Evolutionary conservation across 2,888 invertebrate species (phyloP).

Genomic region (Heteropelma amictum): DNA sequence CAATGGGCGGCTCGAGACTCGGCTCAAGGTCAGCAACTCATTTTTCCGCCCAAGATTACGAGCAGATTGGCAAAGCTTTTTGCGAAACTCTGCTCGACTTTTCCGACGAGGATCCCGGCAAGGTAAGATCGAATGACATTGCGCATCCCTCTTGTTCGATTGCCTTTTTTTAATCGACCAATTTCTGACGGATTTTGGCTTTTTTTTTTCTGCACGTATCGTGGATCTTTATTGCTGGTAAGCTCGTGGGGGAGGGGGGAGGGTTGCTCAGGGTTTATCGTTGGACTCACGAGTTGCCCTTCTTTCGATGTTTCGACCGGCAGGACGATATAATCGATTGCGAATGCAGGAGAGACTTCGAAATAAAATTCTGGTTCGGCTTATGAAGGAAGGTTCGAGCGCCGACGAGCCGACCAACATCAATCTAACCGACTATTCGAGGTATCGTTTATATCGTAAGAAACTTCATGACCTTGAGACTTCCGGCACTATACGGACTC

Average conservation of each 20-base stretch:
- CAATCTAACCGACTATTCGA: conserved; percentile 91
- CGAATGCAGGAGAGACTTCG: conserved; percentile 84
- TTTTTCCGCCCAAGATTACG: conserved; percentile 88
- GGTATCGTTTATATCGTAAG: conserved; percentile 79
- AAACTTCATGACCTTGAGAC: no score
- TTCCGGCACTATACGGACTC: no score
- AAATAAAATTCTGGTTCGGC: conserved; percentile 88
- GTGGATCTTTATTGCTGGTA: conserved; percentile 39
- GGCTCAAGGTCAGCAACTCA: conserved; percentile 91
- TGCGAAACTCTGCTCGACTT: conserved; percentile 96
- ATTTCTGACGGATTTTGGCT: no score
- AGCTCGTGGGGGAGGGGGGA: no score
- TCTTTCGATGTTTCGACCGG: no score
- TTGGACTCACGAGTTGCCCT: no score
- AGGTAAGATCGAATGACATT: conserved; percentile 78
- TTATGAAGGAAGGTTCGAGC: conserved; percentile 90
- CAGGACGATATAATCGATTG: conserved; percentile 36
- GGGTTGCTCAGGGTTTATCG: no score
- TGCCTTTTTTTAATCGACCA: no score
- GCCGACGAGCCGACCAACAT: conserved; percentile 94
- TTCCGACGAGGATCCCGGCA: conserved; percentile 91
- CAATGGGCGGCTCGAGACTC: conserved; percentile 93
- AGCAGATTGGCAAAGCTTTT: conserved; percentile 91
- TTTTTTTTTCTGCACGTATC: background rate
- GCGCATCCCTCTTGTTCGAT: background rate